Base-by-base conservation (phyloP, 2,888 invertebrate genomes). In the Eupithecia abbreviata region DNA sequence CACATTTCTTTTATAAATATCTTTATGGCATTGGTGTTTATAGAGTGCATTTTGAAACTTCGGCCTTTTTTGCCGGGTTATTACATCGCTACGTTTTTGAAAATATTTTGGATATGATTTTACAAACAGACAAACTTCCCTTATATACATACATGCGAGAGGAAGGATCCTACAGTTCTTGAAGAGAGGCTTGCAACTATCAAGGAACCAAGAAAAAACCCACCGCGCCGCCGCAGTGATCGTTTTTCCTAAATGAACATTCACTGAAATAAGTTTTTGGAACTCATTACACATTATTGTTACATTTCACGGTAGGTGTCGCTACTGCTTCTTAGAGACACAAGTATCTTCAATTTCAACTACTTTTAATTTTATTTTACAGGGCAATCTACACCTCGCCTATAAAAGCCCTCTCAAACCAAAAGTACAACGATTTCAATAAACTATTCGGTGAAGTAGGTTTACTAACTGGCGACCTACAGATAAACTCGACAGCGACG, bases 391-490 rank as follows among this genome's bases (percentile, higher is more conserved):
- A 99, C 92, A 99, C 99, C 0, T 99, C 99, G 0, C 99, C 99
- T 0, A 99, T 99, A 82, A 99, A 99, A 94, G 99, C 99, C 0
- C 93, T 99, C 2, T 99, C 99, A 0, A 99, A 99, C 95, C 99
- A 99, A 90, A 99, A 99, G 90, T 99, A 98, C 93, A 96, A 99
- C 47, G 99, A 99, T 87, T 99, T 99, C 91, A 98, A 98, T 90
- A 96, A 96, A 75, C 97, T 96, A 74, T 99, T 99, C 87, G 97
- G 97, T 41, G 98, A 98, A 87, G 99, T 99, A 4, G 99, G 99
- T 0, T 95, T 99, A 0, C 96, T 99, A 43, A 99, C 99, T 0
- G 99, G 99, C 0, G 99, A 99, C 92, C 96, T 99, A 66, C 99
- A 99, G 92, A 98, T 99, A 75, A 98, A 99, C 89, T 97, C 98